Percentiles rank a stretch among this genome's conserved stretches.
Evolutionary conservation across 2,888 invertebrate species (phyloP).

Genomic region (Agriopis leucophaearia): DNA sequence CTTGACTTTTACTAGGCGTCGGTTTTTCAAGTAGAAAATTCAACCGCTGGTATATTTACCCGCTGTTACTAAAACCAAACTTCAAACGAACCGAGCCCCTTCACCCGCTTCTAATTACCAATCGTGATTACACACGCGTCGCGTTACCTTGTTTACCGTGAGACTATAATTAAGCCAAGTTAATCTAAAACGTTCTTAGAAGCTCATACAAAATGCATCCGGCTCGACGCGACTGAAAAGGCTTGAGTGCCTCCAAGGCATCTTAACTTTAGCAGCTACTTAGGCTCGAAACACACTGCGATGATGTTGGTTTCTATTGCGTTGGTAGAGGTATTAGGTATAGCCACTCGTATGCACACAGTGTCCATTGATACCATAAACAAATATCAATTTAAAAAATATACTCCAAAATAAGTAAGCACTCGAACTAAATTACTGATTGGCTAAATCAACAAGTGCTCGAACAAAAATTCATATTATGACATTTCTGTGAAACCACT

Average conservation of each 20-base stretch:
- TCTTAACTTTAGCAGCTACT: slow-evolving; percentile 41
- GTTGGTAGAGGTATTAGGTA: too few species aligned
- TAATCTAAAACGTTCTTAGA: slow-evolving; percentile 74
- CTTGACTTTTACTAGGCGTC: too few species aligned
- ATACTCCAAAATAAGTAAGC: too few species aligned
- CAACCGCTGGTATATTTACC: background rate
- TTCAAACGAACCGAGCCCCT: slow-evolving; percentile 45
- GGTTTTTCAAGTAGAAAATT: too few species aligned
- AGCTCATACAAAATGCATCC: slow-evolving; percentile 82
- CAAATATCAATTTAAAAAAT: too few species aligned
- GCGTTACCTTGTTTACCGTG: slow-evolving; percentile 71
- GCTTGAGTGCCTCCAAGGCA: slow-evolving; percentile 46
- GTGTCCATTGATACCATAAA: too few species aligned
- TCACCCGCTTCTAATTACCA: slow-evolving; percentile 75
- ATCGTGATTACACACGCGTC: slow-evolving; percentile 79
- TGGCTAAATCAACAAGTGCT: too few species aligned
- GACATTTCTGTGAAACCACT: too few species aligned
- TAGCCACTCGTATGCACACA: too few species aligned
- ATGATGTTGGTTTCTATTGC: background rate
- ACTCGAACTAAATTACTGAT: too few species aligned
- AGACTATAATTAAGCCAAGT: slow-evolving; percentile 79
- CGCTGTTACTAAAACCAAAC: slow-evolving; percentile 42
- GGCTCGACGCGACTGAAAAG: slow-evolving; percentile 46
- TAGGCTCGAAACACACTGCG: slow-evolving; percentile 28
- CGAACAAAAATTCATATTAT: too few species aligned